Evolutionary conservation across 92 coral and sea anemone species (phyloP).

Genomic region (Blastomussa wellsi): DNA sequence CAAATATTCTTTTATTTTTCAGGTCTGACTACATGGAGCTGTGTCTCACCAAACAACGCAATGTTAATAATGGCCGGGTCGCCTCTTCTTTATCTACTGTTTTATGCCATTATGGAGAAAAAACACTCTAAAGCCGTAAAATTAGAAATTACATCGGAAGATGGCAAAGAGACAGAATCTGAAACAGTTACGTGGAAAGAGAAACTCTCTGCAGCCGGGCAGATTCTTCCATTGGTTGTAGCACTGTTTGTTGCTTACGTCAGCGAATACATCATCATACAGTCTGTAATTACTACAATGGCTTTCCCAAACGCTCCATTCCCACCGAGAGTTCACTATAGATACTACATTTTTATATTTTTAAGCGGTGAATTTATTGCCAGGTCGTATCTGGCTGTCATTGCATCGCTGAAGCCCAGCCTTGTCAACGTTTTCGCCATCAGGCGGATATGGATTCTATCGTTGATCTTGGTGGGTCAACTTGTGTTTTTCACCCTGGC

Average conservation of each 20-base stretch:
- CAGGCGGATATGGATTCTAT: slow-evolving; percentile 68
- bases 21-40: slow-evolving; percentile 88
- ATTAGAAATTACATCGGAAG: background rate
- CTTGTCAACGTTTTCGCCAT: slow-evolving; percentile 61
- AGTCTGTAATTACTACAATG: slow-evolving; percentile 89
- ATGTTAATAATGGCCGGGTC: slow-evolving; percentile 90
- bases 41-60: slow-evolving; percentile 75
- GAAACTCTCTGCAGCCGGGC: slow-evolving; percentile 64
- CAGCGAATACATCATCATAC: slow-evolving; percentile 85
- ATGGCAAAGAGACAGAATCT: background rate
- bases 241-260: slow-evolving; percentile 81
- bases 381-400: slow-evolving; percentile 77
- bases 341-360: slow-evolving; percentile 83
- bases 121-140: slow-evolving; percentile 36
- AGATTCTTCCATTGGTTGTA: slow-evolving; percentile 69
- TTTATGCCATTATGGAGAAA: slow-evolving; percentile 82
- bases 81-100: slow-evolving; percentile 75
- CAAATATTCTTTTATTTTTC: background rate
- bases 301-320: slow-evolving; percentile 88
- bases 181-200: slow-evolving; percentile 70
- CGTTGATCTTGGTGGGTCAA: slow-evolving; percentile 64
- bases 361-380: slow-evolving; percentile 88
- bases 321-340: slow-evolving; percentile 88
- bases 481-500: slow-evolving; percentile 72
- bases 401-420: slow-evolving; percentile 67